Base-by-base conservation (phyloP, 2,113 vertebrate species). In the Cyanoramphus novaezelandiae region DNA sequence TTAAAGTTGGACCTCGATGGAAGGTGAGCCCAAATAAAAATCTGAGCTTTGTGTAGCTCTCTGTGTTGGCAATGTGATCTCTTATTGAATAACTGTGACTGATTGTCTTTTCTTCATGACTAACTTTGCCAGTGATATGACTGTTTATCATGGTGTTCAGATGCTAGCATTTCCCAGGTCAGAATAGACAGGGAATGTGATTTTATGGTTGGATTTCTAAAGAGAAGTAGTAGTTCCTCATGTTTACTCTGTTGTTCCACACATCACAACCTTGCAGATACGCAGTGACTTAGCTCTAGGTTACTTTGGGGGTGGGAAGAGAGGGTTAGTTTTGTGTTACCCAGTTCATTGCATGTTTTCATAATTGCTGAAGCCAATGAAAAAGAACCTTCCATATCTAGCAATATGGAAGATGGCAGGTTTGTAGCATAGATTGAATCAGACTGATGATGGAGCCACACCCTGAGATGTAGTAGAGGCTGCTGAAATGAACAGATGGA, bases 1-100 rank as follows among this genome's bases (percentile, higher is more conserved):
- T 99, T 94, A 99, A 99, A 98, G 99, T 98, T 81, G 99, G 99
- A 94, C 99, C 99, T 77, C 98, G 83, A 50, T 99, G 99, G 99
- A 99, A 99, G 98, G 99, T 99, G 86, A 94, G 98, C 53, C 47
- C 29, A 59, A 91, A 75, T 47, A 49, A 72, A 74, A 87, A 16
- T 3, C 13, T 2, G 27, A 68, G 13, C 37, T 71, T 78, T 52
- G 18, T 39, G 43, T 84, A 39, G 25, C 6, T 50, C 29, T 83
- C 35, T 46, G 1, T 59, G 60, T 90, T 63, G 29, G 43, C 85
- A 13, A 31, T 74, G n/a, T 27, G 14, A 19, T 67, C 29, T 83
- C 31, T 57, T 62, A 16, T 25, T 65, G 17, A 79, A 24, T 53
- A 90, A 62, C 6, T 25, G 14, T 70, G n/a, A 41, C 44, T 59